Conservation (phyloP, 2,113 vertebrate genomes). For the Prinia subflava region DNA sequence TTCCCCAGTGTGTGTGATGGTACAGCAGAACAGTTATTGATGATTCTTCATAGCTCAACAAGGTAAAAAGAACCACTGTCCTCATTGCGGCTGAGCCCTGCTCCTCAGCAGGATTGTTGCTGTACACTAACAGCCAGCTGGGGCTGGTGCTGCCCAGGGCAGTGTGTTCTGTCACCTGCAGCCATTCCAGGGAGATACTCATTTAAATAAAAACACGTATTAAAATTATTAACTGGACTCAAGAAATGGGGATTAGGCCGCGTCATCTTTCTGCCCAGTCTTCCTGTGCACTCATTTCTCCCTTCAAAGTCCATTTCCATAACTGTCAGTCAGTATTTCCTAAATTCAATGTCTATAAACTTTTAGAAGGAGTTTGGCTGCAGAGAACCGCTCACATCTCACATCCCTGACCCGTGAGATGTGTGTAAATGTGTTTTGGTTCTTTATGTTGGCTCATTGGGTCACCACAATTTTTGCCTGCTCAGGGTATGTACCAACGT, state of each 20-base stretch:
- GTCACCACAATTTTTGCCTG: neutral
- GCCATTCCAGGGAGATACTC: neutral
- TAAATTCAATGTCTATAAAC: neutral
- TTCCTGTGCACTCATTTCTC: neutral
- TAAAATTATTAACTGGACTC: neutral
- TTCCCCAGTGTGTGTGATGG: neutral
- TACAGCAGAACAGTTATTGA: neutral
- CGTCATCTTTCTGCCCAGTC: neutral
- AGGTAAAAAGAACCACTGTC: neutral
- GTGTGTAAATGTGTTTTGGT: neutral
- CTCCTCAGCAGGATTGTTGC: neutral
- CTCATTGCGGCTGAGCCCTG: neutral
- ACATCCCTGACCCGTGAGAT: neutral
- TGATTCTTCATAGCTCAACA: neutral
- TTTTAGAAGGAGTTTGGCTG: neutral
- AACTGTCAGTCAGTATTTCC: neutral
- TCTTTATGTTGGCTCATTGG: neutral
- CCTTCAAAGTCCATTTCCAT: neutral
- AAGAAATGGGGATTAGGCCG: neutral
- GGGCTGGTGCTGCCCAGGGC: neutral
- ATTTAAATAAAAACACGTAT: rapidly evolving
- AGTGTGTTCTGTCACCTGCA: neutral
- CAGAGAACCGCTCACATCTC: neutral
- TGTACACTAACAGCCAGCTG: neutral
- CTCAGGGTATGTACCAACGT: neutral